Evolutionary conservation across 2,113 vertebrate species (phyloP), one percentile per base, ranked within the genome.

Genomic region (Cariama cristata): DNA sequence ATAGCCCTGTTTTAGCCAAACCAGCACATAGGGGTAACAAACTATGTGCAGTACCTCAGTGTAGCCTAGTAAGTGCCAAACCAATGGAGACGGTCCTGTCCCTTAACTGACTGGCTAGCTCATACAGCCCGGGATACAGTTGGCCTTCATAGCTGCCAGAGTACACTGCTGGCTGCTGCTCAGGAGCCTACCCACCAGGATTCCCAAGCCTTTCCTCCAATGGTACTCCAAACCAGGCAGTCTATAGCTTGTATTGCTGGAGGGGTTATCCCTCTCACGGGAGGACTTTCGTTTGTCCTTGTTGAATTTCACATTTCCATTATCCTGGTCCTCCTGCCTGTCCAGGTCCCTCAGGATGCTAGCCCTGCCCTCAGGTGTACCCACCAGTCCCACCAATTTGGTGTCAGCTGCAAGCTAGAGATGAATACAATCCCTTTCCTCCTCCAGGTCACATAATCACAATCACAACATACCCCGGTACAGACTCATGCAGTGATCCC

Each of bases 281-380:
- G 4, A 89, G 19, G 27, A 28, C 15, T 50, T 75, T 32, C 3
- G 33, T 53, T 40, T 58, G 13, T 40, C 3, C 18, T 33, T 45
- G 14, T 7, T 49, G 52, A 85, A 64, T 73, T 60, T 60, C 33
- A 77, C 5, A 27, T 47, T 69, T 59, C 7, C 12, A 27, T 32
- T 0, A 1, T 38, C 30, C 2, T 30, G 2, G 64, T 79, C 4
- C 38, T 42, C 15, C 20, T 49, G 8, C 5, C 45, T 42, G 4
- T 40, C 23, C 26, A 68, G 14, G 7, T 73, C 14, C 11, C 12
- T 69, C 42, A 1, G 5, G 8, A 17, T 28, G 22, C 8, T 59
- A 71, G 11, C 2, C 20, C 30, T 49, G 44, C 12, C 20, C 30
- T 49, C 50, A 75, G 44, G 6, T 2, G 2, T 19, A 45, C 17